Base-by-base conservation (phyloP, 2,113 vertebrate genomes). In the Stegastes partitus region DNA sequence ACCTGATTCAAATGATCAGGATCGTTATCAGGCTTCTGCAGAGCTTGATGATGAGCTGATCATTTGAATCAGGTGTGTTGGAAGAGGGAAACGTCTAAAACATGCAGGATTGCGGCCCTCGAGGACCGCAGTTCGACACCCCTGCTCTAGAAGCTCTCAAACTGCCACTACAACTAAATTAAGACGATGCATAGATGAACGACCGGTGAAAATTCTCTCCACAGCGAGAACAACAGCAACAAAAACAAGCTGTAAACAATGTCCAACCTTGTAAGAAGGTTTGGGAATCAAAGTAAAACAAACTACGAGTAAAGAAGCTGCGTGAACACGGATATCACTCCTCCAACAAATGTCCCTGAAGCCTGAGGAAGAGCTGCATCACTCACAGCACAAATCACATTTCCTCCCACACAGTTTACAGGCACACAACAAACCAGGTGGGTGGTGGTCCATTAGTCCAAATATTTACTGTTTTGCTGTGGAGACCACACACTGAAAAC, bases 241-340 rank as follows among this genome's bases (percentile, higher is more conserved):
- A 39, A 28, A 3, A 59, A 47, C 31, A 7, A 70, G 47, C 67
- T 85, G 79, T 85, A 85, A 88, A 88, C 86, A 71, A 56, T 2
- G 50, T 15, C 39, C 19, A 2, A 49, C 65, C 44, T 50, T 3
- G 26, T 16, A 7, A 21, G 34, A 25, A 74, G 64, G 21, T 45
- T 21, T 18, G 31, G 31, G 31, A 34, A 34, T 34, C 31, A 12
- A 26, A 25, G 9, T 3, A 23, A 45, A n/a, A n/a, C 10, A 47
- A 53, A 57, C 4, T 9, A 42, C 31, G 21, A 45, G 45, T 18
- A 16, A 25, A 23, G 14, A 66, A 53, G 31, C 14, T 22, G 49
- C 7, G 15, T 5, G 10, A 26, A 31, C 4, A 51, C 18, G 25
- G 16, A 12, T 0, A 12, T 47, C n/a, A 0, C 2, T 39, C 47